Evolutionary conservation across 2,888 invertebrate genomes (phyloP).

Genomic region (Polydesmus complanatus): DNA sequence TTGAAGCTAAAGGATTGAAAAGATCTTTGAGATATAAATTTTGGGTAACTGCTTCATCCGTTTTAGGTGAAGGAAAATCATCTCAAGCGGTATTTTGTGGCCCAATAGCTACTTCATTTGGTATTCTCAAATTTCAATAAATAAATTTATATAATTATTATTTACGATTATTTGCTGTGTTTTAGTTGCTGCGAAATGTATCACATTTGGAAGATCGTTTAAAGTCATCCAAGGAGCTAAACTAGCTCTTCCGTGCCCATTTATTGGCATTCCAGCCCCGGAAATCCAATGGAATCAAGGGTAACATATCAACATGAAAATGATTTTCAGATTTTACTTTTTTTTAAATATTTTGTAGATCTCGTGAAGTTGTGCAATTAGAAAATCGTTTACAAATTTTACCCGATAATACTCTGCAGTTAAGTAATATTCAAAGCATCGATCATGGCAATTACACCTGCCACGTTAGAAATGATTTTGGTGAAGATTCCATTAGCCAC

Average conservation of each 20-base stretch:
- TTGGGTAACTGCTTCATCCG: conserved; percentile 31
- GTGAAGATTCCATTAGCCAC: conserved; percentile 30
- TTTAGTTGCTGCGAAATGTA: conserved; percentile 13
- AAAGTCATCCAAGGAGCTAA: conserved; percentile 3
- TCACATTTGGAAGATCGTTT: conserved; percentile 8
- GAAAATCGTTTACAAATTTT: conserved; percentile 10
- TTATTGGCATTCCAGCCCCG: conserved; percentile 11
- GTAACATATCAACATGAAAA: no score
- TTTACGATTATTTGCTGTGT: not conserved
- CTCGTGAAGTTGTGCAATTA: conserved; percentile 5
- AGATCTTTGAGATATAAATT: conserved; percentile 28
- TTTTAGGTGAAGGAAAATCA: conserved; percentile 31
- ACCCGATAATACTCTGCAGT: conserved; percentile 29
- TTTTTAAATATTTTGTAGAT: conserved; percentile 6
- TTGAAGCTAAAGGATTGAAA: conserved; percentile 26
- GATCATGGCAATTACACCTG: conserved; percentile 34
- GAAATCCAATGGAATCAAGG: conserved; percentile 11
- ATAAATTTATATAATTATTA: not conserved
- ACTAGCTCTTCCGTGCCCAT: conserved; percentile 11
- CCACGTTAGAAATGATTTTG: conserved; percentile 29
- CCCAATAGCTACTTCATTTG: conserved; percentile 9
- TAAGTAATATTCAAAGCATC: conserved; percentile 25
- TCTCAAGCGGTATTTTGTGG: conserved; percentile 21
- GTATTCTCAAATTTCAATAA: not conserved
- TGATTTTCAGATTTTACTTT: not conserved